Conservation (phyloP, 2,113 vertebrate species). For the Bubo bubo region DNA sequence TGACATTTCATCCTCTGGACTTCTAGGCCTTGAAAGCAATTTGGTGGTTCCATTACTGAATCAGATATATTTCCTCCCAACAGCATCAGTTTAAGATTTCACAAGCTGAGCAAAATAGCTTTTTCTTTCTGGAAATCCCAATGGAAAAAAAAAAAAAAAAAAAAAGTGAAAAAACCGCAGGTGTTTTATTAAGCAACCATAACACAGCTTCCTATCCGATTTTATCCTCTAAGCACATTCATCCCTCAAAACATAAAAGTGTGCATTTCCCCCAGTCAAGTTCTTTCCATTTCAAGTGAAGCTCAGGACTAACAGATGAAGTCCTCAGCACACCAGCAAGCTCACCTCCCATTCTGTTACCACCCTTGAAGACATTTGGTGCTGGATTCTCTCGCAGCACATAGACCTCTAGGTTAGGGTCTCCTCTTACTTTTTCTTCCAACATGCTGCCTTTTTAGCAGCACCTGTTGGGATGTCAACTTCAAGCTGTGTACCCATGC, state of each 20-base stretch:
- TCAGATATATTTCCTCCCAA: background rate
- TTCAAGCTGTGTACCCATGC: rapidly evolving
- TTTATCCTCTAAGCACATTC: background rate
- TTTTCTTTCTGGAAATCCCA: background rate
- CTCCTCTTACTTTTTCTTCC: background rate
- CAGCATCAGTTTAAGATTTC: background rate
- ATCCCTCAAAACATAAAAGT: background rate
- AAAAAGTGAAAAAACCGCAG: background rate
- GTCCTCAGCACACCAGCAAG: background rate
- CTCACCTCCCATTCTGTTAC: background rate
- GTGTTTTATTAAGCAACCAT: background rate
- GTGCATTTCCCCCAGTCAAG: rapidly evolving
- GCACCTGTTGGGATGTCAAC: background rate
- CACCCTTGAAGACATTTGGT: background rate
- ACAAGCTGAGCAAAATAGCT: background rate
- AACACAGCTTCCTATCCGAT: background rate
- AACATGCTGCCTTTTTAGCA: background rate
- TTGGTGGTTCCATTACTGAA: background rate
- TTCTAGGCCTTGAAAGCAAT: background rate
- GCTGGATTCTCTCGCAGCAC: background rate
- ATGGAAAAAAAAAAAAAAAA: background rate
- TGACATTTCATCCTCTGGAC: background rate
- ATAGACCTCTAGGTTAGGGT: background rate
- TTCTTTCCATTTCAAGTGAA: background rate
- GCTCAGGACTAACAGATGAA: background rate